Evolutionary conservation across 37 sponge, comb jelly and placozoan species (phyloP).

Genomic region (Eunapius fragilis): DNA sequence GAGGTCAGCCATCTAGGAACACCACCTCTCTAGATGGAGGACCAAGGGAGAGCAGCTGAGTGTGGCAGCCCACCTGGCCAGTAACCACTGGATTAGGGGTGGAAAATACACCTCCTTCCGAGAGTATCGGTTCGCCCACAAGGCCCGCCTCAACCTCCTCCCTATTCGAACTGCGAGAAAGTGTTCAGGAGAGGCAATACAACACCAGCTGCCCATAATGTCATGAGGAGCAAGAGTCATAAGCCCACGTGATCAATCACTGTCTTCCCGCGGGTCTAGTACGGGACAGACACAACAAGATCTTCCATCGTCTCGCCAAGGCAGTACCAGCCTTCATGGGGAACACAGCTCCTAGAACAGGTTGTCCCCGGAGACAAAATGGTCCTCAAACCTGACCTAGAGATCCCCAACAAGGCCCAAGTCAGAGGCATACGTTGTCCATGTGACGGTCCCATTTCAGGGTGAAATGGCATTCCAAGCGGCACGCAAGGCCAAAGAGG

Average conservation of each 20-base stretch:
- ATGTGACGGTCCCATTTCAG: neutral
- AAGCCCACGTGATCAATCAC: neutral
- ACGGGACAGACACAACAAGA: neutral
- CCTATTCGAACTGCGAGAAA: conserved; percentile 27
- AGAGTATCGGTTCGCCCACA: neutral
- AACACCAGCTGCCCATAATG: conserved; percentile 2
- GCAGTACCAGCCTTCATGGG: neutral
- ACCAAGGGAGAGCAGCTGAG: neutral
- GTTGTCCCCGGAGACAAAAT: neutral
- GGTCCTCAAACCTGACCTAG: neutral
- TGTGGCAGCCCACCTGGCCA: neutral
- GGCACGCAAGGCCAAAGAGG: neutral
- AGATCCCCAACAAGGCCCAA: neutral
- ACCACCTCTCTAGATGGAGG: neutral
- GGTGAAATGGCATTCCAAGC: neutral
- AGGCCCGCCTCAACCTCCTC: conserved; percentile 16
- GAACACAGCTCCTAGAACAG: neutral
- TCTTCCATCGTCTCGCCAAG: neutral
- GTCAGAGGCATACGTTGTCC: neutral
- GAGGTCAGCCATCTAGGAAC: no score
- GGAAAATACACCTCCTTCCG: conserved; percentile 16
- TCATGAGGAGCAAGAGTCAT: neutral
- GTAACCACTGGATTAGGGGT: conserved; percentile 29
- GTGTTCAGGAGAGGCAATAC: neutral
- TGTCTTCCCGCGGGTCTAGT: neutral